Evolutionary conservation across 1,140 invertebrate genomes (phyloP).

Genomic region (Drosophila lini): DNA sequence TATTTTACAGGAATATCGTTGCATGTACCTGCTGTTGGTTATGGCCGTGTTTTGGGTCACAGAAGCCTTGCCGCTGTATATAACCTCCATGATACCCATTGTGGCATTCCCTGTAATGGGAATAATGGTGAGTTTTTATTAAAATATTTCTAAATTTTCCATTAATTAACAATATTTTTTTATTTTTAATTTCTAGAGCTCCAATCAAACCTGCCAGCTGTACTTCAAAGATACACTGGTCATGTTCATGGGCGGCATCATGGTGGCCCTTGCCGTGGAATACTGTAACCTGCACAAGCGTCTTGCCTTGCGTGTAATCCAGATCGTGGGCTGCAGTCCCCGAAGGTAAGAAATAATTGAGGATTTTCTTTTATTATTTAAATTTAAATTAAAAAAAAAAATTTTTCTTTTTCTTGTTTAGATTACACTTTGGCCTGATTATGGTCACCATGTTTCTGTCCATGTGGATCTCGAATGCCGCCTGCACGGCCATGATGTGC

Average conservation of each 20-base stretch:
- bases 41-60: slow-evolving; percentile 95
- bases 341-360: slow-evolving; percentile 83
- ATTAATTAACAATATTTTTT: too few species aligned
- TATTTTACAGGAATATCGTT: slow-evolving; percentile 86
- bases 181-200: slow-evolving; percentile 79
- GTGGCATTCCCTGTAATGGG: slow-evolving; percentile 92
- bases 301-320: slow-evolving; percentile 92
- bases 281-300: slow-evolving; percentile 93
- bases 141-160: too few species aligned
- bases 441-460: slow-evolving; percentile 92
- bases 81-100: slow-evolving; percentile 93
- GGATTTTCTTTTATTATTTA: not conserved
- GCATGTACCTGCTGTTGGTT: slow-evolving; percentile 91
- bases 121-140: slow-evolving; percentile 85
- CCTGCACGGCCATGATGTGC: slow-evolving; percentile 93
- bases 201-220: slow-evolving; percentile 87
- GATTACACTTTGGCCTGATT: slow-evolving; percentile 91
- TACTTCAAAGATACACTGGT: slow-evolving; percentile 95
- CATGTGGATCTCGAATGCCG: slow-evolving; percentile 95
- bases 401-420: slow-evolving; percentile 44
- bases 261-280: slow-evolving; percentile 94
- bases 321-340: slow-evolving; percentile 91
- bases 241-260: slow-evolving; percentile 92
- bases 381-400: too few species aligned
- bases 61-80: slow-evolving; percentile 91